Conservation (phyloP, 2,113 vertebrate genomes). For the Craseonycteris thonglongyai region DNA sequence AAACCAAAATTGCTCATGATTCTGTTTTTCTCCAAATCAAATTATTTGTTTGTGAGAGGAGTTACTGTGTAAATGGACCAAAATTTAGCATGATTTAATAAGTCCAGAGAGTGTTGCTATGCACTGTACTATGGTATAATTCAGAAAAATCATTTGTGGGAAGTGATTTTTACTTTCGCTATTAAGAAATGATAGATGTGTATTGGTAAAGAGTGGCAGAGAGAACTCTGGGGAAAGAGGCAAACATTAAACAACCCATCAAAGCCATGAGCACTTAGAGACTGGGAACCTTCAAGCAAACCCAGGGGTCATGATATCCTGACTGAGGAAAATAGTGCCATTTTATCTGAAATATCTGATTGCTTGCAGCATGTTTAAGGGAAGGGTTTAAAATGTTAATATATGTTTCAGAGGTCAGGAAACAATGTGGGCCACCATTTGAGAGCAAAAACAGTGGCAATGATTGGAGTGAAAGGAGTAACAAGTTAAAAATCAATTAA, state of each 20-base stretch:
- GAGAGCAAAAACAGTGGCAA: background rate
- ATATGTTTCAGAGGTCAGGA: background rate
- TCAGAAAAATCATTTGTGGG: background rate
- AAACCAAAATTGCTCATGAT: background rate
- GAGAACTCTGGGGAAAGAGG: background rate
- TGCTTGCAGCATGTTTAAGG: background rate
- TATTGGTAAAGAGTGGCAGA: background rate
- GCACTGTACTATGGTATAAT: background rate
- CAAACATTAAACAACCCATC: slow-evolving; percentile 31
- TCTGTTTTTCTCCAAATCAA: slow-evolving; percentile 1
- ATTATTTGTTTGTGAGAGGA: background rate
- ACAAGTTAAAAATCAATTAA: background rate
- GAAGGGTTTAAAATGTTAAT: slow-evolving; percentile 9
- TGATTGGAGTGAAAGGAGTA: background rate
- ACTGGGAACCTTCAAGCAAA: background rate
- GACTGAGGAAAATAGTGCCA: background rate
- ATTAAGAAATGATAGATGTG: background rate
- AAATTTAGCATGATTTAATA: background rate
- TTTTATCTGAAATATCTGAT: background rate
- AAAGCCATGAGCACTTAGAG: background rate
- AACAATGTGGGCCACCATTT: background rate
- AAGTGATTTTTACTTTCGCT: background rate
- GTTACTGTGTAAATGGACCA: background rate
- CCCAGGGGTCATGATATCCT: background rate
- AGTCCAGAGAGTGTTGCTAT: background rate